Evolutionary conservation across 2,888 invertebrate genomes (phyloP).

Genomic region (Schizaphis graminum): DNA sequence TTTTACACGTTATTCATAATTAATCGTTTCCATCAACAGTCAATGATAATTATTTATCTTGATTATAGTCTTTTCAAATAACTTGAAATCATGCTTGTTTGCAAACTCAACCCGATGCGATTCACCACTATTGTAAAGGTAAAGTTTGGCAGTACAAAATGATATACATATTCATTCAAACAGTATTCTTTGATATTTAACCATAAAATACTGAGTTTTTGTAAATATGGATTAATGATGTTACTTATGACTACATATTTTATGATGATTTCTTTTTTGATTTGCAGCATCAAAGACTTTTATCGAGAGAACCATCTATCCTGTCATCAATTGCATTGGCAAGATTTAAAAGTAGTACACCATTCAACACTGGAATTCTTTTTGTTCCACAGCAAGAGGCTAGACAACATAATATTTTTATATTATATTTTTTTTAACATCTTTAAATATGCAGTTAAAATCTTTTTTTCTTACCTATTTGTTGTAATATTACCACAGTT

Average conservation of each 20-base stretch:
- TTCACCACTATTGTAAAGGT: constrained; percentile 41
- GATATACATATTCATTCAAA: not conserved
- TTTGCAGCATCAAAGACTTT: constrained; percentile 39
- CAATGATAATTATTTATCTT: not conserved
- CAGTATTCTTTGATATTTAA: not conserved
- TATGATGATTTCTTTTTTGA: not conserved
- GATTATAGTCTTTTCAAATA: not conserved
- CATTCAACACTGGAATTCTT: constrained; percentile 92
- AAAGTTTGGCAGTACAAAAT: not conserved
- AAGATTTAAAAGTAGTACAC: constrained; percentile 75
- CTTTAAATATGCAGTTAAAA: not conserved
- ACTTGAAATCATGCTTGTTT: constrained; percentile 21
- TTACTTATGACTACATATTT: not conserved
- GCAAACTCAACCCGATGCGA: constrained; percentile 16
- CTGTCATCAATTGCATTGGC: constrained; percentile 30
- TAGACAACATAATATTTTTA: constrained; percentile 68
- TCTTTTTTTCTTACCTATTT: not conserved
- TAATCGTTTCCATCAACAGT: not conserved
- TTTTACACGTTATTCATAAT: not conserved
- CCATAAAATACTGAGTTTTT: not conserved
- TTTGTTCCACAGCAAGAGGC: constrained; percentile 99
- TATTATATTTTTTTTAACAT: constrained; percentile 31
- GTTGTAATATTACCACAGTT: not conserved
- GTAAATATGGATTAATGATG: not conserved
- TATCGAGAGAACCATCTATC: constrained; percentile 22